These are phyloP conservation scores for Dallia pectoralis DNA, from an alignment of 2,797 vertebrate genomes.

Conservation along the genomic window DNA sequence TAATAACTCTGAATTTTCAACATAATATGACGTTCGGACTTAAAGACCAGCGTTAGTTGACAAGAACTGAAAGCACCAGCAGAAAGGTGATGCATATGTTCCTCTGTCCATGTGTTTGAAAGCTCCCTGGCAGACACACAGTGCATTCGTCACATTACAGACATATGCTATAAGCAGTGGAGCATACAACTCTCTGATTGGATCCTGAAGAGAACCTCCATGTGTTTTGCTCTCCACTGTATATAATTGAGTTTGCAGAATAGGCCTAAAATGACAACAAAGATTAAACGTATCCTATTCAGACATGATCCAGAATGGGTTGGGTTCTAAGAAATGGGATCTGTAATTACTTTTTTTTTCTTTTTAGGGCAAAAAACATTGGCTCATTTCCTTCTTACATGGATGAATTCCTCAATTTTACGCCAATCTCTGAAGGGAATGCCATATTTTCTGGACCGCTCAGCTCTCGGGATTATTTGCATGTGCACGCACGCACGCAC, in stretches of 20 bases:
- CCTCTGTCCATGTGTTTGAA: not conserved
- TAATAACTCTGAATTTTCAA: not conserved
- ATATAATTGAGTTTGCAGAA: constrained; percentile 47
- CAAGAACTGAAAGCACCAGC: not conserved
- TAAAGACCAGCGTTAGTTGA: not conserved
- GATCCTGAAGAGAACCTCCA: constrained; percentile 11
- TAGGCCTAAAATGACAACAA: constrained; percentile 40
- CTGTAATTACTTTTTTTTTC: constrained; percentile 34
- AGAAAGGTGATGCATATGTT: not conserved
- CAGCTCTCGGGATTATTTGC: constrained; percentile 69
- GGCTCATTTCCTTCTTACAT: constrained; percentile 86
- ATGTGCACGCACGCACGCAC: constrained; percentile 53
- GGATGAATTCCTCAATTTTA: constrained; percentile 88
- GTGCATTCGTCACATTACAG: constrained; percentile 1
- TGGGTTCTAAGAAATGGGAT: constrained; percentile 46
- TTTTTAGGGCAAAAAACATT: constrained; percentile 68
- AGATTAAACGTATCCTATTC: constrained; percentile 49
- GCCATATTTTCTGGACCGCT: constrained; percentile 77
- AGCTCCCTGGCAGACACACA: constrained; percentile 5
- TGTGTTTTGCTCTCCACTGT: constrained; percentile 28
- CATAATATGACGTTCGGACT: not conserved
- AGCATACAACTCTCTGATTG: constrained; percentile 10
- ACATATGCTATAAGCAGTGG: not conserved
- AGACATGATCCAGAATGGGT: constrained; percentile 45
- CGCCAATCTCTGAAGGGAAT: constrained; percentile 79